Percentiles rank a stretch among this genome's conserved stretches.
phyloP scores from a whole-genome alignment of 1,140 invertebrate genomes.

The Antheraea pernyi region DNA sequence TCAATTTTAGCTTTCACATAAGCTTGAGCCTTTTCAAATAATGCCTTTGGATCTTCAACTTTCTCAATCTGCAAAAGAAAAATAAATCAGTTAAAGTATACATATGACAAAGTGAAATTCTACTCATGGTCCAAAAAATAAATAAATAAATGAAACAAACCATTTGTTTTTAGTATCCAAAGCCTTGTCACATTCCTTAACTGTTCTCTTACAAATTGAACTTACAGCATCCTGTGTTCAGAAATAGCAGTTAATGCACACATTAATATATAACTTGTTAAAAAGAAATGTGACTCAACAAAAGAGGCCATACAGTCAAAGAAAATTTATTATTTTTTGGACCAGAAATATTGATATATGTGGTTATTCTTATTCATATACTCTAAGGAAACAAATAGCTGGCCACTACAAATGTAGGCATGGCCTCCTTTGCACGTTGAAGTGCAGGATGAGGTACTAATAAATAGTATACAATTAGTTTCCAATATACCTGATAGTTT shows the following conservation, averaged over 20 bases:
- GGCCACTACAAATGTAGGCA: constrained; percentile 21
- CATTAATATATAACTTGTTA: constrained; percentile 2
- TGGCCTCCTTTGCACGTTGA: constrained; percentile 48
- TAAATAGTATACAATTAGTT: neutral
- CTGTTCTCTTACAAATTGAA: constrained; percentile 50
- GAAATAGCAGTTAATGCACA: constrained; percentile 31
- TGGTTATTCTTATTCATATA: neutral
- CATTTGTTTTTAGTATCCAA: constrained; percentile 51
- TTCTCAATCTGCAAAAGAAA: constrained; percentile 85
- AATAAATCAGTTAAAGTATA: constrained; percentile 11
- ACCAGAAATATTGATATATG: constrained; percentile 37
- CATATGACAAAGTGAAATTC: constrained; percentile 13
- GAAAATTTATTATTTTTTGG: constrained; percentile 30
- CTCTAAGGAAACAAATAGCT: neutral
- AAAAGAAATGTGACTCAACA: constrained; percentile 31
- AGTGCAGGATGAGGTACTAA: neutral
- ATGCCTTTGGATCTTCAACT: constrained; percentile 87
- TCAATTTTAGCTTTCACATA: constrained; percentile 83
- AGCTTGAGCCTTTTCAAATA: constrained; percentile 84
- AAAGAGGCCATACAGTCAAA: constrained; percentile 56
- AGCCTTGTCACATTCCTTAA: constrained; percentile 50
- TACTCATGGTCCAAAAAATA: constrained; percentile 48
- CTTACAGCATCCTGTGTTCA: constrained; percentile 51
- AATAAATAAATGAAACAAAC: constrained; percentile 50
- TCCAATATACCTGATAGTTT: constrained; percentile 87